These are phyloP conservation scores for Dryomyza anilis DNA, from an alignment of 2,888 invertebrate genomes.

Conservation along the genomic window DNA sequence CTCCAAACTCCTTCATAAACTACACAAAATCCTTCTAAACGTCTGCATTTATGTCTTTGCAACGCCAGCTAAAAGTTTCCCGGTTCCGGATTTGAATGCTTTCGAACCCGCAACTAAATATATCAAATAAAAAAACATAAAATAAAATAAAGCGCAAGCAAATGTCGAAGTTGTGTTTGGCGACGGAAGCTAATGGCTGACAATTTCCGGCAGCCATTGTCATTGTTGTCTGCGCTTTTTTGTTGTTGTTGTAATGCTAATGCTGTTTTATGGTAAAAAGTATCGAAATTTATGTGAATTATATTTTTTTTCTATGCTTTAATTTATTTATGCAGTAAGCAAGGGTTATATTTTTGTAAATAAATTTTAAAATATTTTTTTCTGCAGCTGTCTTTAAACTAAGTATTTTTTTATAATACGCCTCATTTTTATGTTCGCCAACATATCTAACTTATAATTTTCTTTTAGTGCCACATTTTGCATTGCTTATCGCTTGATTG, in stretches of 20 bases:
- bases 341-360: neutral
- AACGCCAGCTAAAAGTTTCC: slow-evolving; percentile 15
- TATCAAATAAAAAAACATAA: neutral
- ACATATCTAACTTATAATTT: too few species aligned
- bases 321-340: too few species aligned
- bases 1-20: neutral
- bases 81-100: slow-evolving; percentile 7
- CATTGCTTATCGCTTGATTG: too few species aligned
- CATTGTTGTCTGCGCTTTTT: neutral
- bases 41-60: slow-evolving; percentile 17
- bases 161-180: neutral
- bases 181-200: slow-evolving; percentile 19
- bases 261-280: neutral
- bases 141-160: too few species aligned
- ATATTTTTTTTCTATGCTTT: too few species aligned
- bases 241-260: neutral
- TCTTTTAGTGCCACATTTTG: too few species aligned
- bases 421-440: too few species aligned
- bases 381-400: neutral
- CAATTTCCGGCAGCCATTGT: slow-evolving; percentile 16
- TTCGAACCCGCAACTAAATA: neutral
- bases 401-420: too few species aligned
- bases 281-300: slow-evolving; percentile 9
- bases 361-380: neutral
- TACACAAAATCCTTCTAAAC: slow-evolving; percentile 10